Percentiles rank a stretch among this genome's conserved stretches.
Evolutionary conservation across 1,140 invertebrate genomes (phyloP).

Genomic region (Megalonaias nervosa): DNA sequence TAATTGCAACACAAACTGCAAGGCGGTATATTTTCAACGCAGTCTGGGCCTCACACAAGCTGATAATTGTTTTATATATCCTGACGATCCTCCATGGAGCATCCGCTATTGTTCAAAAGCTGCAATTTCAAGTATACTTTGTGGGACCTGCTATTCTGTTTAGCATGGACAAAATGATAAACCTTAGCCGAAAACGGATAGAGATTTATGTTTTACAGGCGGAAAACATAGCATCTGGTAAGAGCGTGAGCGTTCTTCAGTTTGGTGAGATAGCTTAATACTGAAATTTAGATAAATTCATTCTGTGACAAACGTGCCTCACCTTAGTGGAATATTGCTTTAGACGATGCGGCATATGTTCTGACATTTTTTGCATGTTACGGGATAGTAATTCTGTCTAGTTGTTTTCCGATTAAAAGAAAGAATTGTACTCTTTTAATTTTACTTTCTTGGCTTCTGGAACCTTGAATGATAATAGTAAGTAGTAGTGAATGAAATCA

Average conservation of each 20-base stretch:
- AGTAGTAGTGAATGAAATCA: no score
- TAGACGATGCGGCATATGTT: no score
- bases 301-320: no score
- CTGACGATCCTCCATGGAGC: constrained; percentile 94
- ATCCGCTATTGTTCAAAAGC: constrained; percentile 86
- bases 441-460: no score
- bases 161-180: constrained; percentile 93
- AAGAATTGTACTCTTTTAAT: no score
- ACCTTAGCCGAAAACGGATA: constrained; percentile 77
- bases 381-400: no score
- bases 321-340: no score
- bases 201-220: constrained; percentile 96
- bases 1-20: constrained; percentile 96
- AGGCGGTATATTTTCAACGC: constrained; percentile 81
- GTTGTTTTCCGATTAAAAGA: rapidly evolving
- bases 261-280: no score
- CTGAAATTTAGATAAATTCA: no score
- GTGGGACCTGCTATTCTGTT: constrained; percentile 92
- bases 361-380: no score
- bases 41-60: constrained; percentile 97
- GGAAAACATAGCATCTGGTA: constrained; percentile 92
- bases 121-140: constrained; percentile 96
- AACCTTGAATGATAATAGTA: no score
- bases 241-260: neutral
- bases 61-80: constrained; percentile 92